Conservation (phyloP, 2,888 invertebrate genomes). For the Malthinus seriepunctatus region DNA sequence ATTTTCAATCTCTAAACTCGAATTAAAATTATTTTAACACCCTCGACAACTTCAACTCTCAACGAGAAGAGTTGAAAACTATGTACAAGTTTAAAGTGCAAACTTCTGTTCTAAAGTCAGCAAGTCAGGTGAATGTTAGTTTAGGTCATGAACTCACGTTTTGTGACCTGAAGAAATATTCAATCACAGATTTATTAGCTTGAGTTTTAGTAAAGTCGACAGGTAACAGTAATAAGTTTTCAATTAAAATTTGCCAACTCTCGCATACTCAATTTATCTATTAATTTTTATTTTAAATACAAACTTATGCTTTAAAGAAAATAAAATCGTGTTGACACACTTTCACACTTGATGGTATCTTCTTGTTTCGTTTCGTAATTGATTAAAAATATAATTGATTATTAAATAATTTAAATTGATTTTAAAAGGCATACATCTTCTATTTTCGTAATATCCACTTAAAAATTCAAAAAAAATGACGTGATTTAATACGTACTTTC, state of each 20-base stretch:
- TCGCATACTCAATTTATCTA: background rate
- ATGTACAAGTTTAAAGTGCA: background rate
- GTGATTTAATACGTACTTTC: too few relatives aligned
- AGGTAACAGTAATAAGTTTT: slow-evolving; percentile 4
- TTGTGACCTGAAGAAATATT: slow-evolving; percentile 43
- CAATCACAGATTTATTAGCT: slow-evolving; percentile 36
- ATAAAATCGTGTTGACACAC: slow-evolving; percentile 14
- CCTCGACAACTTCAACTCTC: too few relatives aligned
- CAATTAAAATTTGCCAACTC: slow-evolving; percentile 10
- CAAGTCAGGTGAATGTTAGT: slow-evolving; percentile 43
- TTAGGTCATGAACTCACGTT: slow-evolving; percentile 45
- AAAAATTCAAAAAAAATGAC: too few relatives aligned
- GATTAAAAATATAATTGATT: slow-evolving; percentile 18
- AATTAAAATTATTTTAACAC: too few relatives aligned
- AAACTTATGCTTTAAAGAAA: background rate
- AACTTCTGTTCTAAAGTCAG: slow-evolving; percentile 31
- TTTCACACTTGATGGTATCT: slow-evolving; percentile 11
- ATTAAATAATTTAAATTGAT: background rate
- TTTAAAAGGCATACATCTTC: background rate
- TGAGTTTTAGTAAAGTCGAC: background rate
- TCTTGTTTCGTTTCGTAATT: slow-evolving; percentile 8
- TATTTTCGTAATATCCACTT: background rate
- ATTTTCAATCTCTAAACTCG: too few relatives aligned
- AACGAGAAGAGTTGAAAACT: too few relatives aligned
- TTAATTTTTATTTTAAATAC: background rate